These are phyloP conservation scores for Manacus vitellinus DNA, from an alignment of 2,113 vertebrate genomes.

Conservation along the genomic window DNA sequence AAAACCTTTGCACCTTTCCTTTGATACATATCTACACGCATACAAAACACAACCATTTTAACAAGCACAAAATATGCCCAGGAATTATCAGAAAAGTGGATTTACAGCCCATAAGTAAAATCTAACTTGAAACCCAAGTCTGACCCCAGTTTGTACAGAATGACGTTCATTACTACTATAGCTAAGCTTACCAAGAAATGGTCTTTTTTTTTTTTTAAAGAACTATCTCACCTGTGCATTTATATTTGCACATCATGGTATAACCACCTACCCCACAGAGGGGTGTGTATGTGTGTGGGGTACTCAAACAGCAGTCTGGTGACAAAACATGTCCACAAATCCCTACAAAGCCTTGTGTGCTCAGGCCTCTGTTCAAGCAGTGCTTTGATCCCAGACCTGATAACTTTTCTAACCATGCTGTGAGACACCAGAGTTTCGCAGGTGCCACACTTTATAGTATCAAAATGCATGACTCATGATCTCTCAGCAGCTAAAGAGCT, in stretches of 20 bases:
- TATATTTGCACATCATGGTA: not conserved
- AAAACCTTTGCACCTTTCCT: not conserved
- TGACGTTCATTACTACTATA: not conserved
- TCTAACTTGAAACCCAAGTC: not conserved
- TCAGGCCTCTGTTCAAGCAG: not conserved
- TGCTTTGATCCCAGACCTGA: not conserved
- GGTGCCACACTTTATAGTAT: conserved; percentile 5
- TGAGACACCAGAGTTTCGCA: not conserved
- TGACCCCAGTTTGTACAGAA: not conserved
- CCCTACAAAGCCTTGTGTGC: conserved; percentile 7
- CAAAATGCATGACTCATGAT: not conserved
- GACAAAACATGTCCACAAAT: conserved; percentile 13
- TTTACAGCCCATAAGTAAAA: not conserved
- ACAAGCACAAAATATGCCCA: not conserved
- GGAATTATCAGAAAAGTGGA: not conserved
- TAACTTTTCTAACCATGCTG: not conserved
- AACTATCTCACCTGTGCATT: not conserved
- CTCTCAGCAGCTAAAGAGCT: not conserved
- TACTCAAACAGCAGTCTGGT: not conserved
- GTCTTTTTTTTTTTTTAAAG: not conserved
- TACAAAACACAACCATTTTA: not conserved
- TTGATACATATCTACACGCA: not conserved
- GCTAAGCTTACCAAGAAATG: not conserved
- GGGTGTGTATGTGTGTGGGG: not conserved
- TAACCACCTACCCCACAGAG: not conserved